phyloP scores from a whole-genome alignment of 2,888 invertebrate genomes.

The Tubiluchus corallicola region DNA sequence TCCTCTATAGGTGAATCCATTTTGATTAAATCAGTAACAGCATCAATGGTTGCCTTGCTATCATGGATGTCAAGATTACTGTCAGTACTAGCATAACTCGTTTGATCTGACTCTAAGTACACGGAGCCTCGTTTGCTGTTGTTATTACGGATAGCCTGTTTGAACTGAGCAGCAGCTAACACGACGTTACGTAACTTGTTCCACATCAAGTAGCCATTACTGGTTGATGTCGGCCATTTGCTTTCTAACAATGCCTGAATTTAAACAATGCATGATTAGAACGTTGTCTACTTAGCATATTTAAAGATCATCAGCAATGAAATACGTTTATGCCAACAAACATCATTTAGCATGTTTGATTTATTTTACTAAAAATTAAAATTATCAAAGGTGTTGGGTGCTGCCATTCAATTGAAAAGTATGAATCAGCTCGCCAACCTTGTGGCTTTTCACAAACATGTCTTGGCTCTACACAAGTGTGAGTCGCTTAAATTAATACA shows the following conservation, averaged over 20 bases:
- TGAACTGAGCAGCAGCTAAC: slow-evolving; percentile 69
- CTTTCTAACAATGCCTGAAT: slow-evolving; percentile 70
- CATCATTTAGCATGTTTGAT: too few species aligned
- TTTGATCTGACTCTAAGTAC: slow-evolving; percentile 13
- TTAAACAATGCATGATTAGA: too few species aligned
- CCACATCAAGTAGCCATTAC: slow-evolving; percentile 72
- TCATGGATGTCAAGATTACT: slow-evolving; percentile 25
- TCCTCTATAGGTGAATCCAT: slow-evolving; percentile 13
- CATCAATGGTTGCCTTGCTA: slow-evolving; percentile 13
- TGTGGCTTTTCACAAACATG: too few species aligned
- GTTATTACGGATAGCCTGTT: slow-evolving; percentile 41
- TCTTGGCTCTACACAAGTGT: too few species aligned
- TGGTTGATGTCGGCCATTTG: slow-evolving; percentile 63
- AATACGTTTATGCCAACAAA: too few species aligned
- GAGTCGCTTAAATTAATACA: too few species aligned
- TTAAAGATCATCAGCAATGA: too few species aligned
- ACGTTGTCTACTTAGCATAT: too few species aligned
- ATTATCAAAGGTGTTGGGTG: too few species aligned
- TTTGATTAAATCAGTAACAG: slow-evolving; percentile 11
- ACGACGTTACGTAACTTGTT: slow-evolving; percentile 80
- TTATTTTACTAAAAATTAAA: too few species aligned
- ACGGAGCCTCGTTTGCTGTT: neutral
- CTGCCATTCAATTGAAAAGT: too few species aligned
- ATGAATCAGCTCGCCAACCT: too few species aligned
- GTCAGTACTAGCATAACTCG: slow-evolving; percentile 23